phyloP scores from a whole-genome alignment of 2,888 invertebrate species.

The Palloptera scutellata region DNA sequence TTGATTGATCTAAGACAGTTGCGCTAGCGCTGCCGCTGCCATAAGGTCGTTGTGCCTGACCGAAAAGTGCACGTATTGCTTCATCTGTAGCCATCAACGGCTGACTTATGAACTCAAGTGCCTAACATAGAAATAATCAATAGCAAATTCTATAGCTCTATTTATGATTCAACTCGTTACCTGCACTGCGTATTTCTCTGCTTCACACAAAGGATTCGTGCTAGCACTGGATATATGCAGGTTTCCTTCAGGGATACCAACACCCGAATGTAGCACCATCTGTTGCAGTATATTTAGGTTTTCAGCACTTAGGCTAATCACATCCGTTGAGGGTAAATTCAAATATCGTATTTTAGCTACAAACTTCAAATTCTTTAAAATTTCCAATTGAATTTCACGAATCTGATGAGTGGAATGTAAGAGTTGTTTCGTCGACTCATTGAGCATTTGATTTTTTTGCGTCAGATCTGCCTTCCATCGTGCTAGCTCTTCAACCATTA shows the following conservation, averaged over 20 bases:
- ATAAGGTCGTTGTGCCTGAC: conserved; percentile 56
- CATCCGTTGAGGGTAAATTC: conserved; percentile 60
- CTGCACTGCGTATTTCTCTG: conserved; percentile 59
- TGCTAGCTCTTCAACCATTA: conserved; percentile 92
- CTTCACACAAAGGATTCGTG: conserved; percentile 57
- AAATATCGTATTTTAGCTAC: conserved; percentile 59
- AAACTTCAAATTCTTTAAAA: conserved; percentile 62
- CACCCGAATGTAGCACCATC: conserved; percentile 62
- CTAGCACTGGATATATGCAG: conserved; percentile 55
- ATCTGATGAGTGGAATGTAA: conserved; percentile 60
- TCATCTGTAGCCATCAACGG: conserved; percentile 62
- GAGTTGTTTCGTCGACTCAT: conserved; percentile 59
- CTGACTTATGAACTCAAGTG: conserved; percentile 59
- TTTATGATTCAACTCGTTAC: conserved; percentile 37
- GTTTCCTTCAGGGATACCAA: conserved; percentile 60
- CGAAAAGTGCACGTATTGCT: conserved; percentile 61
- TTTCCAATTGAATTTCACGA: conserved; percentile 62
- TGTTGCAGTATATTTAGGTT: conserved; percentile 63
- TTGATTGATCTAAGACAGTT: background rate
- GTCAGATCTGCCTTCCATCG: conserved; percentile 83
- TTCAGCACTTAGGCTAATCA: conserved; percentile 60
- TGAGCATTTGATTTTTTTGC: conserved; percentile 65
- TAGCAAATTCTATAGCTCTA: background rate
- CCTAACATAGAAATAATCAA: conserved; percentile 38
- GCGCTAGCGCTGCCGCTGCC: background rate